A percentile compares a stretch with the other conserved stretches of the same genome.
Conservation (phyloP, 2,888 invertebrate genomes). For the Lochmaea capreae region DNA sequence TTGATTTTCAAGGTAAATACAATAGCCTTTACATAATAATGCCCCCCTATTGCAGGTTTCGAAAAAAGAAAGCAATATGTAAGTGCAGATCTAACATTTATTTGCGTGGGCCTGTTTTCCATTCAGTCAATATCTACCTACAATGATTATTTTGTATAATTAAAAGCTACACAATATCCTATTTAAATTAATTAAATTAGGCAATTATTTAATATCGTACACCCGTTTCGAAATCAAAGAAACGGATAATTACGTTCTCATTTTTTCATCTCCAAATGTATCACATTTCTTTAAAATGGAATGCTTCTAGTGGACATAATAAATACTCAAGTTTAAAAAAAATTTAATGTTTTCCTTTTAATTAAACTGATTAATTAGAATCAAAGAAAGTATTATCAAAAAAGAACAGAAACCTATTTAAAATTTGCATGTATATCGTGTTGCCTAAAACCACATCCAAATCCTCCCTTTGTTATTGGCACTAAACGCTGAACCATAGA, state of each 20-base stretch:
- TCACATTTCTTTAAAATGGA: no score
- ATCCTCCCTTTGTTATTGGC: no score
- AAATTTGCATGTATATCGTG: no score
- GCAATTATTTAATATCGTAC: neutral
- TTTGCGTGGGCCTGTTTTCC: slow-evolving; percentile 17
- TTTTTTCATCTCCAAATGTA: no score
- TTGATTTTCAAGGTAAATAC: slow-evolving; percentile 41
- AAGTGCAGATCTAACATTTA: slow-evolving; percentile 25
- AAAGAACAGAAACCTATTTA: no score
- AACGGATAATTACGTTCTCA: neutral
- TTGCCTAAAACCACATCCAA: no score
- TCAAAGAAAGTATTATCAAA: no score
- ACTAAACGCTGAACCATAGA: no score
- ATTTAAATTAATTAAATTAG: slow-evolving; percentile 6
- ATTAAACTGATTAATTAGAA: no score
- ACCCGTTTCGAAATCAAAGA: neutral
- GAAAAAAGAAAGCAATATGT: slow-evolving; percentile 33
- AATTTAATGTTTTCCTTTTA: no score
- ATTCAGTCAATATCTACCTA: slow-evolving; percentile 27
- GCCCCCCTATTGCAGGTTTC: slow-evolving; percentile 24
- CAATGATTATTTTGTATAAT: slow-evolving; percentile 18
- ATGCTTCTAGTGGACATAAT: no score
- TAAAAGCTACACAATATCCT: slow-evolving; percentile 19
- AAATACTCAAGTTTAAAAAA: no score
- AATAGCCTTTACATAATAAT: slow-evolving; percentile 42